phyloP scores from a whole-genome alignment of 2,888 invertebrate species.

The Polyploca ridens region DNA sequence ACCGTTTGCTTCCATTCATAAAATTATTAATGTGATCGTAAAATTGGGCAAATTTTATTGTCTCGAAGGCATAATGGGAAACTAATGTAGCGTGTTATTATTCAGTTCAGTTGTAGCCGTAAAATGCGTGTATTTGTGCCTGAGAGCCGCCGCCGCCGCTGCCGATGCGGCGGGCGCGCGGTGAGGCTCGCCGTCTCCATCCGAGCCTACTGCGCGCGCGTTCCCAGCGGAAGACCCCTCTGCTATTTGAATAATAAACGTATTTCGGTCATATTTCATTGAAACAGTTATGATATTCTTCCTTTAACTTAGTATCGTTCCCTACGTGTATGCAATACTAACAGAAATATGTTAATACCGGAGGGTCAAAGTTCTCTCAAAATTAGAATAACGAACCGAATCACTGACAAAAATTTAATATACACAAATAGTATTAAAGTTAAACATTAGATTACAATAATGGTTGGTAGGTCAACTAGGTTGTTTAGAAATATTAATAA shows the following conservation, averaged over 20 bases:
- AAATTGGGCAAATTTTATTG: conserved; percentile 85
- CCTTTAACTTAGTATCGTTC: conserved; percentile 61
- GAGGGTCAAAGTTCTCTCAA: conserved; percentile 55
- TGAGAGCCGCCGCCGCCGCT: conserved; percentile 45
- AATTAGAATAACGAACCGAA: background rate
- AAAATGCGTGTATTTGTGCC: conserved; percentile 78
- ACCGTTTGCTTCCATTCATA: conserved; percentile 83
- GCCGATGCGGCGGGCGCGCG: conserved; percentile 26
- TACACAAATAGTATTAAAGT: too few species aligned
- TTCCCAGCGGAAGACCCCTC: conserved; percentile 79
- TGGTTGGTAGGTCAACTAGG: background rate
- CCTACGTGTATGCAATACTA: conserved; percentile 68
- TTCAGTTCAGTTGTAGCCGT: conserved; percentile 82
- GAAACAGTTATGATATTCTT: conserved; percentile 82
- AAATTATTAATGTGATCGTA: conserved; percentile 85
- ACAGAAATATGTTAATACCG: conserved; percentile 62
- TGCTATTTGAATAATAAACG: conserved; percentile 82
- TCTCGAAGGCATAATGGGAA: conserved; percentile 84
- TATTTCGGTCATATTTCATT: conserved; percentile 79
- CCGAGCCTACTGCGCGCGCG: conserved; percentile 26
- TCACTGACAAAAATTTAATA: too few species aligned
- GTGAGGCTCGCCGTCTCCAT: conserved; percentile 15
- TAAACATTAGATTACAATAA: background rate
- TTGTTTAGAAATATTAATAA: conserved; percentile 36
- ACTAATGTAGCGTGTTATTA: conserved; percentile 85